Evolutionary conservation across 2,797 vertebrate species (phyloP), one percentile per base, ranked within the genome.

Genomic region (Trichosurus vulpecula): DNA sequence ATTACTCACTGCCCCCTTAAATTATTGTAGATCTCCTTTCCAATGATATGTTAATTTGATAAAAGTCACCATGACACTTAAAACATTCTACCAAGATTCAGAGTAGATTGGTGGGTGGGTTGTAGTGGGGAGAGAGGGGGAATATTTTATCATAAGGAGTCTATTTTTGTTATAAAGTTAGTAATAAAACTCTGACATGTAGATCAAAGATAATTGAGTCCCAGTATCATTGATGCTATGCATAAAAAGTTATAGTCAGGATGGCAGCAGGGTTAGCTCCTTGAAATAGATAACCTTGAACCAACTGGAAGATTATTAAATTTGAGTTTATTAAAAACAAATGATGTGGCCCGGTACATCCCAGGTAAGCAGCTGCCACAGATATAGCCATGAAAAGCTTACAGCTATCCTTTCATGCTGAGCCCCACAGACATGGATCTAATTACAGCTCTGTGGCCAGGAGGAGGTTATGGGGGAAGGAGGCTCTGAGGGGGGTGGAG

Each of bases 391-490:
- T 94, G 98, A 97, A 97, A 87, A 97, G 97, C 95, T 92, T 47
- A 92, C 96, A 8, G 98, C 97, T 98, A 97, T 93, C 92, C 98
- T 98, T 97, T 97, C 98, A 95, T 95, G 94, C 96, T 96, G 96
- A 96, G 97, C 97, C 98, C 98, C 98, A 98, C 97, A 97, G 98
- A 90, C 95, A 89, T 96, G 96, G 99, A 99, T 99, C 99, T 97
- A 97, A 98, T 99, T 99, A 99, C 99, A 99, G 99, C 98, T 97
- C 95, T 98, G 96, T 6, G 98, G 95, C 97, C 97, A 94, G 98
- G 98, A 97, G 97, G 98, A 99, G 99, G 99, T 99, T 99, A 98
- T 99, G 99, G 99, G 98, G 96, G 96, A 97, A 98, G 97, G 98
- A 98, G 10, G 99, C 99, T 97, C 74, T 94, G 96, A 97, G 98